phyloP scores from a whole-genome alignment of 1,140 invertebrate genomes.

The Arctopsyche grandis region DNA sequence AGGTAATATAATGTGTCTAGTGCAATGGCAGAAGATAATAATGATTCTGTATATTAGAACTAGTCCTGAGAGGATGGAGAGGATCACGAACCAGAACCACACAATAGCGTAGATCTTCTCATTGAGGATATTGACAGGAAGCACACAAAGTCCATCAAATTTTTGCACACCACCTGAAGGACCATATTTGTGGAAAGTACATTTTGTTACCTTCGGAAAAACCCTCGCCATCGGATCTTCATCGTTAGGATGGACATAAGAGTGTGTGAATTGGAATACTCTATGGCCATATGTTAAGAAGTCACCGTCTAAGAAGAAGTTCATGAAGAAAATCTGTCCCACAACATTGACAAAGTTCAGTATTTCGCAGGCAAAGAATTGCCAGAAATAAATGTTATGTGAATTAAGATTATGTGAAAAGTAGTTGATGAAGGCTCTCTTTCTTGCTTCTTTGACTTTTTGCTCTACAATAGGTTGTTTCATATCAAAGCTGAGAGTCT shows the following conservation, averaged over 20 bases:
- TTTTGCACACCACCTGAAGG: constrained; percentile 88
- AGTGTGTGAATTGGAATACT: constrained; percentile 84
- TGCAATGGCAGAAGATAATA: not conserved
- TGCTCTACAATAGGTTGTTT: constrained; percentile 85
- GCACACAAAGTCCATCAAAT: constrained; percentile 89
- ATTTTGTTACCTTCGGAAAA: constrained; percentile 93
- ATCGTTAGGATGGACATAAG: constrained; percentile 82
- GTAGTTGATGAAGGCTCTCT: constrained; percentile 86
- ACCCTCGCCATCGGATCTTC: constrained; percentile 86
- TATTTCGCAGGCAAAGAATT: constrained; percentile 87
- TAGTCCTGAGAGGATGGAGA: constrained; percentile 78
- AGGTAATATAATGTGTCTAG: not conserved
- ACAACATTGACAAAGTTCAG: constrained; percentile 91
- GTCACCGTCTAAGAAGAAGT: constrained; percentile 87
- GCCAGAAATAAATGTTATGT: constrained; percentile 88
- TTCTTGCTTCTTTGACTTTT: constrained; percentile 79
- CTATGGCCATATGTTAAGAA: constrained; percentile 87
- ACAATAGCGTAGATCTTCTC: constrained; percentile 92
- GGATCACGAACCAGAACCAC: constrained; percentile 89
- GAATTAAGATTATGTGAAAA: constrained; percentile 81
- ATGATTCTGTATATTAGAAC: constrained; percentile 78
- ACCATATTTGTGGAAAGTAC: constrained; percentile 92
- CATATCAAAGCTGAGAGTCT: constrained; percentile 76
- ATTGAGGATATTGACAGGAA: constrained; percentile 89
- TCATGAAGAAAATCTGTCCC: constrained; percentile 91